Base-by-base conservation (phyloP, 30 jellyfish, hydroid and myxozoan species). In the Aurelia aurita complex sp. Pacific region DNA sequence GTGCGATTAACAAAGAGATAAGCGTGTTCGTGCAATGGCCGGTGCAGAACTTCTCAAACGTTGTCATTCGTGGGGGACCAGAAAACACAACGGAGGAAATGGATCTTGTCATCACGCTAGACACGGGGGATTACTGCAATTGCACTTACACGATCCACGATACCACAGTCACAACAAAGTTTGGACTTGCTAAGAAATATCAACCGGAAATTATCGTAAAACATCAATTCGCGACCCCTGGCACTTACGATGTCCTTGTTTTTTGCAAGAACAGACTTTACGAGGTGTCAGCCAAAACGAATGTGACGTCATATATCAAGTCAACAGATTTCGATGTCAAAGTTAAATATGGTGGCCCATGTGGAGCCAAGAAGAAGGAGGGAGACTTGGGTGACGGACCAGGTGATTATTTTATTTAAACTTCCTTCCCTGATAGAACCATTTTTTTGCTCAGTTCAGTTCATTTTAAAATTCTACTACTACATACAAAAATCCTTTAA, bases 81-180 rank as follows among this genome's bases (percentile, higher is more conserved):
- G 97, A 78, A 46, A 90, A 90, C 77, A 65, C 95, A 18, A 90
- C 94, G 1, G 95, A 90, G 71, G 77, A 17, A 59, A 78, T 83
- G 91, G 89, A 76, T 19, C 43, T 90, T 3, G 55, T 19, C 17
- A 73, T 81, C 55, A 16, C 70, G 15, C 70, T 81, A 33, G 85
- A 69, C 52, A 76, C 74, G n/a, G 98, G 96, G 5, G 92, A 86
- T 63, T 80, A n/a, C 67, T 92, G 81, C 77, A 82, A 81, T 69
- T 92, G 98, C 80, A 60, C 95, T 10, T 80, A 86, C 86, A 77
- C 90, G 17, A 59, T 83, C n/a, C 8, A 51, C 13, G 96, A 90
- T 40, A 51, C 82, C 2, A 61, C 68, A 34, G 50, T 75, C 18
- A 85, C 40, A 34, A 29, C 10, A 50, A 71, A 36, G 61, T 32